phyloP scores from a whole-genome alignment of 2,113 vertebrate genomes.

The Cebus imitator region DNA sequence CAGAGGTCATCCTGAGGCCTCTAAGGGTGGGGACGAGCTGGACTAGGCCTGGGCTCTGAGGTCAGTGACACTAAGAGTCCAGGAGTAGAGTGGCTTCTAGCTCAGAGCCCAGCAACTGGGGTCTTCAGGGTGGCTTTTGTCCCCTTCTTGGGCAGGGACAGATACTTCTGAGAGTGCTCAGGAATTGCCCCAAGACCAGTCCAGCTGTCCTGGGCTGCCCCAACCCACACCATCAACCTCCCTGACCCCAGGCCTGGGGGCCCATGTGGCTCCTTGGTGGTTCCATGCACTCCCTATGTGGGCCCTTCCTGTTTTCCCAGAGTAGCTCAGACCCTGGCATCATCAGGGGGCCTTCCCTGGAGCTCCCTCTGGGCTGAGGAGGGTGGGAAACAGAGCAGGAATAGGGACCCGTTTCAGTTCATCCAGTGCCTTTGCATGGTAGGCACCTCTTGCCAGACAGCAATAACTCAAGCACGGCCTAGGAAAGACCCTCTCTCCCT shows the following conservation, averaged over 20 bases:
- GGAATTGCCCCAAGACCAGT: background rate
- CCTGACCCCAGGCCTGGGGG: background rate
- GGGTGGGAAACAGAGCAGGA: background rate
- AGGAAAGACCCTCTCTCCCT: no score
- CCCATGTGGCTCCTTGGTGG: background rate
- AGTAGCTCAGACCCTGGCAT: background rate
- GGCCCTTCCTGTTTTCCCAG: background rate
- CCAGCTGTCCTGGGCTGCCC: background rate
- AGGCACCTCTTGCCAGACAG: no score
- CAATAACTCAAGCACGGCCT: no score
- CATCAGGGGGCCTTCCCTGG: background rate
- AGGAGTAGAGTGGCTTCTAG: background rate
- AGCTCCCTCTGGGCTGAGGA: background rate
- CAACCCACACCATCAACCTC: background rate
- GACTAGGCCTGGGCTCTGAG: background rate
- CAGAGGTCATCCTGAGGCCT: background rate
- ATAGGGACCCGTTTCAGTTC: background rate
- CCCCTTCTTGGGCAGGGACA: background rate
- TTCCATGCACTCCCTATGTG: background rate
- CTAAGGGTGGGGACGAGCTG: no score
- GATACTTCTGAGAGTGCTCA: background rate
- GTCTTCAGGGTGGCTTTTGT: background rate
- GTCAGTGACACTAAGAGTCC: background rate
- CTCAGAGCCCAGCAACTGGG: background rate
- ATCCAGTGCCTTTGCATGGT: background rate